Evolutionary conservation across 1,140 invertebrate species (phyloP), one percentile per base, ranked within the genome.

Genomic region (Dysdera silvatica): DNA sequence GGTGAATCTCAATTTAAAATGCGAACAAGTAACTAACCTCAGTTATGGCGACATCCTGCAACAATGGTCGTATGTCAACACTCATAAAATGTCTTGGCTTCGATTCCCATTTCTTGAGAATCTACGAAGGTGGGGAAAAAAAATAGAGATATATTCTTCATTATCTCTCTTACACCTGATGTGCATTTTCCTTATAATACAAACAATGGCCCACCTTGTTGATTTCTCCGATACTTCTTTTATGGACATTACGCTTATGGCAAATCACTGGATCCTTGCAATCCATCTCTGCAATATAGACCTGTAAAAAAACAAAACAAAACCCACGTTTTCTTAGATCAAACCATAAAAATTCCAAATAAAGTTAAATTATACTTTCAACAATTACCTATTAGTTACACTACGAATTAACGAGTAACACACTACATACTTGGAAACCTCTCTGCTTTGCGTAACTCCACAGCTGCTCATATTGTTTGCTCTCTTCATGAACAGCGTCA

Each of bases 361-460:
- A n/a, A n/a, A n/a, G n/a, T n/a, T n/a, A n/a, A n/a, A n/a, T n/a
- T n/a, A n/a, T n/a, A n/a, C n/a, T n/a, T n/a, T n/a, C n/a, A n/a
- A n/a, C n/a, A n/a, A n/a, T n/a, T n/a, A n/a, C n/a, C n/a, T n/a
- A n/a, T n/a, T n/a, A n/a, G n/a, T n/a, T n/a, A n/a, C n/a, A n/a
- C n/a, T n/a, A n/a, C n/a, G n/a, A n/a, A n/a, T n/a, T n/a, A n/a
- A n/a, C n/a, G n/a, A n/a, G n/a, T n/a, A n/a, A n/a, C n/a, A n/a
- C n/a, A n/a, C n/a, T n/a, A n/a, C n/a, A n/a, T 80, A 94, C 91
- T 82, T 91, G 87, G 74, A 95, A 96, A 47, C 87, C 87, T 74
- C 87, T 87, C 53, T 87, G 85, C 73, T 89, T 91, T 6, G 89
- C 88, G 78, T 86, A 87, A 71, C 84, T 87, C 82, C 87, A 88